Percentiles rank a stretch among this genome's conserved stretches.
These are phyloP conservation scores for Luidia sarsii DNA, from an alignment of 53 echinoderm and acorn worm genomes.

Conservation along the genomic window DNA sequence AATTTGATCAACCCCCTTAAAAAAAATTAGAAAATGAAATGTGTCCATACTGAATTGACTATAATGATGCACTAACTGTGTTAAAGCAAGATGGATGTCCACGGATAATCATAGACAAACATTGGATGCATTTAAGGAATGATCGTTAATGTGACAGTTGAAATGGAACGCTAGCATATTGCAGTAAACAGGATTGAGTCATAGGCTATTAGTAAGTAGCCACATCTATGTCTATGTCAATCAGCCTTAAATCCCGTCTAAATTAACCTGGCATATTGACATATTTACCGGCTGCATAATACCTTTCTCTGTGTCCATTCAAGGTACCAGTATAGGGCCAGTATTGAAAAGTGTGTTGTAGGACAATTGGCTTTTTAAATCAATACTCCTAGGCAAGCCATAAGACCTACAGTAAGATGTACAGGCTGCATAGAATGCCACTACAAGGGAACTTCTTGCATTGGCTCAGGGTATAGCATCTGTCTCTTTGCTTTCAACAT, in stretches of 20 bases:
- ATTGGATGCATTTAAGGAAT: too few relatives aligned
- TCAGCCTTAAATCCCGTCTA: conserved; percentile 27
- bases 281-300: conserved; percentile 4
- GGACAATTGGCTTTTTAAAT: conserved; percentile 8
- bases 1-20: too few relatives aligned
- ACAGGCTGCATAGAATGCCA: not conserved
- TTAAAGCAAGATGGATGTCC: too few relatives aligned
- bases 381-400: not conserved
- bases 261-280: conserved; percentile 40
- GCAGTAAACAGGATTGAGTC: conserved; percentile 23
- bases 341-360: not conserved
- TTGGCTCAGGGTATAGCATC: too few relatives aligned
- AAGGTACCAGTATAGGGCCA: not conserved
- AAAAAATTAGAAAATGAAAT: too few relatives aligned
- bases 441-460: too few relatives aligned
- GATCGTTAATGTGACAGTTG: conserved; percentile 5
- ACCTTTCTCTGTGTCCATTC: not conserved
- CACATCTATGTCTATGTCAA: conserved; percentile 23
- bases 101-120: too few relatives aligned
- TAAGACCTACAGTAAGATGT: not conserved
- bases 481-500: too few relatives aligned
- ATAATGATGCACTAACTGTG: too few relatives aligned
- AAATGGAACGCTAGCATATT: conserved; percentile 29
- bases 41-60: too few relatives aligned
- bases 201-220: conserved; percentile 14